phyloP scores from a whole-genome alignment of 2,113 vertebrate species.

The Laticauda colubrina region DNA sequence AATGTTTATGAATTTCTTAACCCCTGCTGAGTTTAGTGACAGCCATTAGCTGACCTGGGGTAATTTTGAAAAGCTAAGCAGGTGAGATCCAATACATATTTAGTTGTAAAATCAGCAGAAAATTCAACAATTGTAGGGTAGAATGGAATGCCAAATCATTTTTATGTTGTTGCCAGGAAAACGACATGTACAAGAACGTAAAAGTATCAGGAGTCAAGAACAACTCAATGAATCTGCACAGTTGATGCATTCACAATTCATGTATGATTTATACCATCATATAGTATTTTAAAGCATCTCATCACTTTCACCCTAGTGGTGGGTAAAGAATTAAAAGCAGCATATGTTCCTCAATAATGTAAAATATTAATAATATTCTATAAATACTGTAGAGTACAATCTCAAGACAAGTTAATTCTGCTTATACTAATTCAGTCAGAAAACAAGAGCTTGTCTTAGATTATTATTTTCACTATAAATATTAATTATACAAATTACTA shows the following conservation, averaged over 20 bases:
- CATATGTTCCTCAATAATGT: conserved; percentile 16
- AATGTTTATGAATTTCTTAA: neutral
- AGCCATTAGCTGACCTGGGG: neutral
- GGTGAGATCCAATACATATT: neutral
- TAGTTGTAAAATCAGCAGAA: neutral
- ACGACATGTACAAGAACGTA: neutral
- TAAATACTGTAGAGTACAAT: neutral
- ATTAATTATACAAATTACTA: conserved; percentile 37
- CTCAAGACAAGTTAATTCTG: neutral
- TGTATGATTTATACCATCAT: neutral
- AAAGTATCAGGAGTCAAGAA: neutral
- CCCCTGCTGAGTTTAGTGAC: neutral
- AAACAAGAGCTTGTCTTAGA: conserved; percentile 38
- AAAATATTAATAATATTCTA: conserved; percentile 31
- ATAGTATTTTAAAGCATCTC: conserved; percentile 1
- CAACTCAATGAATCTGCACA: neutral
- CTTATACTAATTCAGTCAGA: conserved; percentile 33
- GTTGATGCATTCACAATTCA: neutral
- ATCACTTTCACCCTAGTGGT: neutral
- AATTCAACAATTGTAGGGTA: neutral
- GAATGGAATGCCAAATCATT: neutral
- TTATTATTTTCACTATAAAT: conserved; percentile 10
- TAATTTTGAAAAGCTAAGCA: neutral
- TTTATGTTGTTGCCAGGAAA: neutral
- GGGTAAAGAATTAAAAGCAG: conserved; percentile 11